A percentile compares a stretch with the other conserved stretches of the same genome.
Evolutionary conservation across 2,888 invertebrate species (phyloP).

Genomic region (Trachelus tabidus): DNA sequence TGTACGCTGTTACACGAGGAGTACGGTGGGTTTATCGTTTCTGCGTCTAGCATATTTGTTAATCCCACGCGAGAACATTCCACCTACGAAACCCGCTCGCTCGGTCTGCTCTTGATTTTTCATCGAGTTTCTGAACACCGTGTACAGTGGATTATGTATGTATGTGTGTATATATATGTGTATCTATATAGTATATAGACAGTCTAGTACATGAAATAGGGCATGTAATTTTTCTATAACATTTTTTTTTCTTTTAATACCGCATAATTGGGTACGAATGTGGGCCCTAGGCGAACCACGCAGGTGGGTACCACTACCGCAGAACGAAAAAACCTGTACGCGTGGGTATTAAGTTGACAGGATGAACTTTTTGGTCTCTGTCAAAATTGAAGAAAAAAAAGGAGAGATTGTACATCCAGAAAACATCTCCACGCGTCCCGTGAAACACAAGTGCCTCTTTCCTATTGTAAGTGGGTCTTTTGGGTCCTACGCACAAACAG

Average conservation of each 20-base stretch:
- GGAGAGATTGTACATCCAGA: not conserved
- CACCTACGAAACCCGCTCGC: slow-evolving; percentile 2
- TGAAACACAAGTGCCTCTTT: not conserved
- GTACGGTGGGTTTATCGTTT: slow-evolving; percentile 24
- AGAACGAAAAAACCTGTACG: not conserved
- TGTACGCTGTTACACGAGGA: not conserved
- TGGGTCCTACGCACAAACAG: not conserved
- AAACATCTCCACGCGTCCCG: not conserved
- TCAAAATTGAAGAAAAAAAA: not conserved
- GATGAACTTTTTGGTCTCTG: not conserved
- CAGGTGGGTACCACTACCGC: not conserved
- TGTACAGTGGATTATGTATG: not conserved
- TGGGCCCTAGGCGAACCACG: not conserved
- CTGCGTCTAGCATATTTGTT: slow-evolving; percentile 30
- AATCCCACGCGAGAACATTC: slow-evolving; percentile 26
- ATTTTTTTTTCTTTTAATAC: not conserved
- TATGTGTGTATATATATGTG: no score
- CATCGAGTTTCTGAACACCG: not conserved
- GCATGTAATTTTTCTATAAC: not conserved
- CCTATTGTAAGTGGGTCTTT: not conserved
- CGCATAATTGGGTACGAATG: not conserved
- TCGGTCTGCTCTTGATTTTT: not conserved
- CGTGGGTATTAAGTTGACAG: not conserved
- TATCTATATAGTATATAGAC: no score
- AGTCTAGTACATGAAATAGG: not conserved